phyloP scores from a whole-genome alignment of 2,113 vertebrate species.

The Tautogolabrus adspersus region DNA sequence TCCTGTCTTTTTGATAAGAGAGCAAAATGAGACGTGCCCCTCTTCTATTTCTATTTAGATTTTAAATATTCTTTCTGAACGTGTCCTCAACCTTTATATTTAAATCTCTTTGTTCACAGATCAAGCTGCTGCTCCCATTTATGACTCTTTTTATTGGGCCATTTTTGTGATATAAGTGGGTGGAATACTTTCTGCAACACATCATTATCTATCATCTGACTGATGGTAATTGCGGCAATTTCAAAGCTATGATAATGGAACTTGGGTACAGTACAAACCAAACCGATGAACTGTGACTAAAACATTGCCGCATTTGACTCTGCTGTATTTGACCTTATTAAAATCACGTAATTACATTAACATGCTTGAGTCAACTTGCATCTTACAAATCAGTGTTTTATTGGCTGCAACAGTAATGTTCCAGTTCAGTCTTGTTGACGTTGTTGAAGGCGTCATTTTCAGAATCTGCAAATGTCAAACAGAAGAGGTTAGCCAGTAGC shows the following conservation, averaged over 20 bases:
- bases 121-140: background rate
- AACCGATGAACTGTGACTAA: background rate
- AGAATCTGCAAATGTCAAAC: too few relatives aligned
- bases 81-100: too few relatives aligned
- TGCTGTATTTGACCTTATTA: background rate
- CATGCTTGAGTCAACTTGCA: background rate
- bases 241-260: background rate
- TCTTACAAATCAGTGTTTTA: too few relatives aligned
- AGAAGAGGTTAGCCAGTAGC: too few relatives aligned
- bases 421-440: too few relatives aligned
- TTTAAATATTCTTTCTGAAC: too few relatives aligned
- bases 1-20: too few relatives aligned
- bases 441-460: background rate
- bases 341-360: too few relatives aligned
- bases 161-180: background rate
- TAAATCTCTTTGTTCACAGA: background rate
- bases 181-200: background rate
- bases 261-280: background rate
- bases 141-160: background rate
- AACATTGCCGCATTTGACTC: background rate
- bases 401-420: too few relatives aligned
- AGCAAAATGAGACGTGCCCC: too few relatives aligned
- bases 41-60: too few relatives aligned
- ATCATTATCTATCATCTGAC: background rate
- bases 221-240: background rate